These are phyloP conservation scores for Dryas iulia DNA, from an alignment of 1,140 invertebrate genomes.

Conservation along the genomic window DNA sequence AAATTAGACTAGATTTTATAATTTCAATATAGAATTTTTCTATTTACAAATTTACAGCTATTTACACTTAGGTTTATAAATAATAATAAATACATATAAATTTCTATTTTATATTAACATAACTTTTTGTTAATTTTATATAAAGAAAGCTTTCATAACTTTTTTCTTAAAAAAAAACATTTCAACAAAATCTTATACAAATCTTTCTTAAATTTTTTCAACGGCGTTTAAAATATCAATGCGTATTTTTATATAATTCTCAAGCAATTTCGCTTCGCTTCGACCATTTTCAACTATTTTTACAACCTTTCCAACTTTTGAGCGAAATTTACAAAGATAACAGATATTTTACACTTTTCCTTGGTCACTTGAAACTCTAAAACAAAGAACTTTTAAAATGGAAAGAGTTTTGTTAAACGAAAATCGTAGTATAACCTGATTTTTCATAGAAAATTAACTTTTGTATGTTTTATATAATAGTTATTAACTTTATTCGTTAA, in stretches of 20 bases:
- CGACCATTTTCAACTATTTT: constrained; percentile 12
- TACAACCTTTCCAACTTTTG: constrained; percentile 25
- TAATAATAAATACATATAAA: constrained; percentile 11
- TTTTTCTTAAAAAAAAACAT: background rate
- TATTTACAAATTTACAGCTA: constrained; percentile 73
- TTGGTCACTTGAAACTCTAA: background rate
- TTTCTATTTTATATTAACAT: background rate
- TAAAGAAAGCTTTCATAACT: background rate
- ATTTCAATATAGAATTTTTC: constrained; percentile 45
- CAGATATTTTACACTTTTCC: constrained; percentile 2
- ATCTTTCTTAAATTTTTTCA: background rate
- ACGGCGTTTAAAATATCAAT: background rate
- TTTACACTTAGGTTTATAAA: constrained; percentile 36
- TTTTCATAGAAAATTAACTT: no score
- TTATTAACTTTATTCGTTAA: no score
- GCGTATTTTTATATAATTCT: background rate
- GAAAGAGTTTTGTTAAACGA: background rate
- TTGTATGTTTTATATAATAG: no score
- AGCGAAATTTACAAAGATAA: constrained; percentile 21
- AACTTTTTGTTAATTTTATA: background rate
- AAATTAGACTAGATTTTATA: constrained; percentile 76
- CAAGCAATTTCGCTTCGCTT: constrained; percentile 4
- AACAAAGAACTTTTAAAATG: background rate
- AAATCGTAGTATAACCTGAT: no score
- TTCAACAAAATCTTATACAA: background rate